phyloP scores from a whole-genome alignment of 37 sponge, comb jelly and placozoan species.

The Cladorhizidae sp. region DNA sequence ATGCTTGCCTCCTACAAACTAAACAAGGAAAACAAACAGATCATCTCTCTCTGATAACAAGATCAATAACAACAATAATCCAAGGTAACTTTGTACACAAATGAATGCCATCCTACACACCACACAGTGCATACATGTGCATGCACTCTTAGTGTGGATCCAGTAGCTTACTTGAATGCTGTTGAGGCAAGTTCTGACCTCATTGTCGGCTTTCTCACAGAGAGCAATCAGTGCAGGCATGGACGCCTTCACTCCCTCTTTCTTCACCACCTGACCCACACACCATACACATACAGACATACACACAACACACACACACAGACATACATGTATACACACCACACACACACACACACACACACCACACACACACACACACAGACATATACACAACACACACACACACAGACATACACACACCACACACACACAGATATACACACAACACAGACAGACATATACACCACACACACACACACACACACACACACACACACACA shows the following conservation, averaged over 20 bases:
- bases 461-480: too few species aligned
- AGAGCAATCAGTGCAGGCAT: conserved; percentile 88
- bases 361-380: too few species aligned
- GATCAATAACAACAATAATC: neutral
- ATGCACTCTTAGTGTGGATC: neutral
- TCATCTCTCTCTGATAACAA: neutral
- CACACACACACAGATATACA: too few species aligned
- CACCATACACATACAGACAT: too few species aligned
- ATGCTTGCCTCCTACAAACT: conserved; percentile 78
- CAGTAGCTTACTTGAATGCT: neutral
- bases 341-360: too few species aligned
- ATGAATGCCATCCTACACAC: neutral
- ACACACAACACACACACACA: too few species aligned
- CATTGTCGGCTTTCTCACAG: conserved; percentile 95
- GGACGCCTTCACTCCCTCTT: conserved; percentile 73
- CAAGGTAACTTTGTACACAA: neutral
- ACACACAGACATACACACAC: too few species aligned
- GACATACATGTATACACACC: too few species aligned
- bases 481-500: too few species aligned
- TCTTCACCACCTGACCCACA: conserved; percentile 48
- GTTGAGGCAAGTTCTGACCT: conserved; percentile 90
- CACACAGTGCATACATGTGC: too few species aligned
- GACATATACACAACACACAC: too few species aligned
- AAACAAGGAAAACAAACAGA: neutral
- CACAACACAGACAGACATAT: too few species aligned